Evolutionary conservation across 1,140 invertebrate genomes (phyloP), one percentile per base, ranked within the genome.

Genomic region (Paralvinella palmiformis): DNA sequence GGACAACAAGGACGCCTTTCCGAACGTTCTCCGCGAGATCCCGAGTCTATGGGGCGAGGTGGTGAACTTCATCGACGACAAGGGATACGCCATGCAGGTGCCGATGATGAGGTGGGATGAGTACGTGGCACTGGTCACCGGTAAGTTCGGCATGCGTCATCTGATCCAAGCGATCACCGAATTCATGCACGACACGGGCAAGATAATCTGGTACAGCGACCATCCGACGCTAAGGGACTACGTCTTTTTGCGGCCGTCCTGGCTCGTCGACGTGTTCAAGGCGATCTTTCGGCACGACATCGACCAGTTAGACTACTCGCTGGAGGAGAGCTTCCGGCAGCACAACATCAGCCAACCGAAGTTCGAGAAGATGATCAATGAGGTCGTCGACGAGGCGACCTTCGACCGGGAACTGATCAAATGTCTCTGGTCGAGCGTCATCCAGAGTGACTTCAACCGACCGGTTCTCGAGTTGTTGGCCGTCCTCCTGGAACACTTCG

Each of bases 11-110:
- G 69, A 73, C 20, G 65, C 73, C 6, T 79, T 77, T 62, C 75
- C 75, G 17, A 65, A 73, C 27, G 71, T 76, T 32, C 69, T 77
- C 65, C 64, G 69, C 48, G 63, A 69, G 13, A 72, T 79, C 22
- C 76, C 77, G 44, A 72, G 73, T 6, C 73, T 79, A 55, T 79
- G 78, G 78, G 64, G 71, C 1, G 73, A 79, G 22, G 73, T 77
- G 10, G 73, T 77, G 58, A 66, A 70, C 29, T 77, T 70, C 44
- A 50, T 76, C 15, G 77, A 78, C 53, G 74, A 76, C 33, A 70
- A 68, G 27, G 74, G 73, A n/a, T 76, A 72, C 61, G 48, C 63
- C 13, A 69, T 77, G 72, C 45, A 69, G 3, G 70, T 77, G 27
- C 76, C 76, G 6, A 63, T 76, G 15, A 62, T 79, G 45, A 62